Percentiles rank a stretch among this genome's conserved stretches.
phyloP scores from a whole-genome alignment of 2,888 invertebrate genomes.

The Drosophila borealis region DNA sequence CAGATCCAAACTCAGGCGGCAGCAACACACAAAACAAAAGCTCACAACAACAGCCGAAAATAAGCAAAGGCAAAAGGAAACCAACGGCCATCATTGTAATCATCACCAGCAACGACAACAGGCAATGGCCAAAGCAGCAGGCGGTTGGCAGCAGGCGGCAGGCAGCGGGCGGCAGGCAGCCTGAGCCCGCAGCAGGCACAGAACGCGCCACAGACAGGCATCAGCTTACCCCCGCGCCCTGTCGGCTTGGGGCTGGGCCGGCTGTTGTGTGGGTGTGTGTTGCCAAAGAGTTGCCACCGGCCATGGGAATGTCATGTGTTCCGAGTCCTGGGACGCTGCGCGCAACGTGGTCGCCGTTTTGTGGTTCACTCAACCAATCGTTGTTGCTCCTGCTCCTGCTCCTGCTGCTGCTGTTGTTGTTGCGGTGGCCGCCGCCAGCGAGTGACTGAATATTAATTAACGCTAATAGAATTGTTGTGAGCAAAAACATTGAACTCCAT shows the following conservation, averaged over 20 bases:
- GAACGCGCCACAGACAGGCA: conserved; percentile 38
- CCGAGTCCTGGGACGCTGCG: conserved; percentile 37
- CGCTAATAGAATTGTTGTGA: conserved; percentile 72
- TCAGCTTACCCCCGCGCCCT: conserved; percentile 42
- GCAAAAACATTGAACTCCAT: conserved; percentile 52
- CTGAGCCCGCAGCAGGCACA: conserved; percentile 37
- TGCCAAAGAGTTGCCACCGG: conserved; percentile 40
- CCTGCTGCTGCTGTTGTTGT: conserved; percentile 25
- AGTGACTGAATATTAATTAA: conserved; percentile 74
- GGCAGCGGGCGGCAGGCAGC: conserved; percentile 38
- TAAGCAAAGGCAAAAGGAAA: conserved; percentile 62
- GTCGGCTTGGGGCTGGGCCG: conserved; percentile 3
- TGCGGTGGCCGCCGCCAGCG: conserved; percentile 49
- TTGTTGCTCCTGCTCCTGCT: background rate
- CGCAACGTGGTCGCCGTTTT: conserved; percentile 50
- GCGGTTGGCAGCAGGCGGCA: conserved; percentile 24
- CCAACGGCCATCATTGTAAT: conserved; percentile 77
- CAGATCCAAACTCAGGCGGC: conserved; percentile 30
- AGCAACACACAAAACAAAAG: conserved; percentile 65
- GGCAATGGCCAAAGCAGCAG: conserved; percentile 28
- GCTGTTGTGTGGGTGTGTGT: conserved; percentile 10
- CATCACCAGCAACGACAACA: conserved; percentile 69
- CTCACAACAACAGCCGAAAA: conserved; percentile 56
- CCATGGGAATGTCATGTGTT: conserved; percentile 43
- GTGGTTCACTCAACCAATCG: conserved; percentile 39